Percentiles rank a stretch among this genome's conserved stretches.
Conservation (phyloP, 2,797 vertebrate genomes). For the Carapus acus region DNA sequence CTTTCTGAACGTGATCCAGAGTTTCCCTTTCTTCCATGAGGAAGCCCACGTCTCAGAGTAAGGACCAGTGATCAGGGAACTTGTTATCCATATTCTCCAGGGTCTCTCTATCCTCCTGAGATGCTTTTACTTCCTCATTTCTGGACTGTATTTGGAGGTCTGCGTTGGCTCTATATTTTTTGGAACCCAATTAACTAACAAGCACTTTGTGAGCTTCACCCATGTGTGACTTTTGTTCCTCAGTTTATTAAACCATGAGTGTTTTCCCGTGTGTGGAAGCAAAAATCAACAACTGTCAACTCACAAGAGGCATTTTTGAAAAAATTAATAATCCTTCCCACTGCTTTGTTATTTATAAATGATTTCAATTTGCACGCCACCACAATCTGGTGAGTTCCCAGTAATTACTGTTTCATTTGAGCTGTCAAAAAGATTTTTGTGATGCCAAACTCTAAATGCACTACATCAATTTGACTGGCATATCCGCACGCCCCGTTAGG, state of each 20-base stretch:
- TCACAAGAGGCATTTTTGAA: no score
- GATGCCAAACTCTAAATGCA: slow-evolving; percentile 6
- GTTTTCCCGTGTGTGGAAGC: no score
- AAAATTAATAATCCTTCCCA: neutral
- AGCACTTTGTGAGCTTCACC: slow-evolving; percentile 32
- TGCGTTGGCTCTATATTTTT: slow-evolving; percentile 32
- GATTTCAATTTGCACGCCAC: neutral
- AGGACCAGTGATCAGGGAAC: slow-evolving; percentile 60
- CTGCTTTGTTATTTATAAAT: neutral
- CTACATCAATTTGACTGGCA: neutral
- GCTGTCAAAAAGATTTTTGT: neutral
- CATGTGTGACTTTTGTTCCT: slow-evolving; percentile 28
- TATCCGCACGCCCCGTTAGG: no score
- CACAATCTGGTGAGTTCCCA: neutral
- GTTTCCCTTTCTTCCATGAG: slow-evolving; percentile 53
- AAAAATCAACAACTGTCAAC: no score
- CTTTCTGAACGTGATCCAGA: slow-evolving; percentile 53
- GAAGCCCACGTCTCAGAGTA: slow-evolving; percentile 54
- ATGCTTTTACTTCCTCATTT: slow-evolving; percentile 22
- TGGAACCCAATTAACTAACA: slow-evolving; percentile 46
- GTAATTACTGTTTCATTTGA: no score
- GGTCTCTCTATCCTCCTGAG: slow-evolving; percentile 44
- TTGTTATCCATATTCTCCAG: slow-evolving; percentile 63
- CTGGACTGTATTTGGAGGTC: slow-evolving; percentile 31
- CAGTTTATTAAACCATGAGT: slow-evolving; percentile 2